A percentile compares a stretch with the other conserved stretches of the same genome.
These are phyloP conservation scores for Aldabrachelys gigantea DNA, from an alignment of 2,113 vertebrate genomes.

Conservation along the genomic window DNA sequence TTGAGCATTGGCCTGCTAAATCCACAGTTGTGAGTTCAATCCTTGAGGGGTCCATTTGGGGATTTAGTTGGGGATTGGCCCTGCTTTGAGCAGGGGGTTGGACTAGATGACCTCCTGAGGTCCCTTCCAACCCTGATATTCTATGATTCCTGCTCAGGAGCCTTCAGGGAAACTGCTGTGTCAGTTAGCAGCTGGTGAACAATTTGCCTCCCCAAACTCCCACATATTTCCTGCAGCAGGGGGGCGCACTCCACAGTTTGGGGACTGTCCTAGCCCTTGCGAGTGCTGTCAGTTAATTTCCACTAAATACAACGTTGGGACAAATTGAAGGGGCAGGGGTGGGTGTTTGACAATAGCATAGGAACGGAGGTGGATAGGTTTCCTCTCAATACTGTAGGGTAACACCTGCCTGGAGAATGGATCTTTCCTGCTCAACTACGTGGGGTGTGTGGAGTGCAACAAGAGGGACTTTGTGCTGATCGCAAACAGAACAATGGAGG, in stretches of 20 bases:
- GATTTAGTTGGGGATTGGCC: too few relatives aligned
- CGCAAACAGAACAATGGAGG: conserved; percentile 83
- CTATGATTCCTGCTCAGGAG: too few relatives aligned
- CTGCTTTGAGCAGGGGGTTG: too few relatives aligned
- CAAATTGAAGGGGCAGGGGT: background rate
- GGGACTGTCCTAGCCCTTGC: background rate
- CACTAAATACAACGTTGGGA: background rate
- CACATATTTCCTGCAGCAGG: too few relatives aligned
- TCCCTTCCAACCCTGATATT: too few relatives aligned
- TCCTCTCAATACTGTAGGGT: conserved; percentile 77
- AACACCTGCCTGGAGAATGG: conserved; percentile 92
- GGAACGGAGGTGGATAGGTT: background rate
- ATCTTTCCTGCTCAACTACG: conserved; percentile 92
- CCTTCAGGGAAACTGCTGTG: too few relatives aligned
- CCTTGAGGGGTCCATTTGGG: too few relatives aligned
- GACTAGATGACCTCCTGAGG: too few relatives aligned
- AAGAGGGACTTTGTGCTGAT: conserved; percentile 92
- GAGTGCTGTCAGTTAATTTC: background rate
- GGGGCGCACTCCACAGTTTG: background rate
- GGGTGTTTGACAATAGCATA: background rate
- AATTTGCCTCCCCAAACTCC: too few relatives aligned
- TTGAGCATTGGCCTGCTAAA: too few relatives aligned
- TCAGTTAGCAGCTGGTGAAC: too few relatives aligned
- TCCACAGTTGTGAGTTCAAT: too few relatives aligned
- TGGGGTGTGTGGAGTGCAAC: conserved; percentile 87